phyloP scores from a whole-genome alignment of 2,888 invertebrate genomes.

The Brachyptera putata region DNA sequence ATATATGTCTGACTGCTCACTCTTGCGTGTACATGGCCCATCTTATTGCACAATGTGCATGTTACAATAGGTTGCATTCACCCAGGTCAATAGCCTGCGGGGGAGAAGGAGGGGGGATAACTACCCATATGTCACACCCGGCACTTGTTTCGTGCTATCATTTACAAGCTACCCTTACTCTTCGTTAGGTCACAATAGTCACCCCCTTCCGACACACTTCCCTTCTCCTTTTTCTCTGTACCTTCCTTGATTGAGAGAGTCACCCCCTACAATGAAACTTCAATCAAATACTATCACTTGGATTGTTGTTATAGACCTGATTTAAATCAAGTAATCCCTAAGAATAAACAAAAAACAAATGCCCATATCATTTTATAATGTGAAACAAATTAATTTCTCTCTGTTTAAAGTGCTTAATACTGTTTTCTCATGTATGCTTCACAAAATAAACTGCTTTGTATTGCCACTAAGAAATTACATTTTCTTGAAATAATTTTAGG shows the following conservation, averaged over 20 bases:
- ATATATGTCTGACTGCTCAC: conserved; percentile 11
- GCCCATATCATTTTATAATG: too few relatives aligned
- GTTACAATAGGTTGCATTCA: too few relatives aligned
- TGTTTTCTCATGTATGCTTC: too few relatives aligned
- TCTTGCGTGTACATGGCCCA: neutral
- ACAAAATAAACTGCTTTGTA: too few relatives aligned
- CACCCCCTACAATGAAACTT: conserved; percentile 15
- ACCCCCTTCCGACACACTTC: neutral
- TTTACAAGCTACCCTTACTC: conserved; percentile 16
- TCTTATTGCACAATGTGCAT: conserved; percentile 2
- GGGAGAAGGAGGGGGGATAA: neutral
- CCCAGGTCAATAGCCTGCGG: neutral
- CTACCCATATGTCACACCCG: conserved; percentile 7
- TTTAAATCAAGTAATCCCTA: too few relatives aligned
- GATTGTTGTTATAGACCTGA: neutral
- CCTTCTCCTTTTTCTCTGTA: neutral
- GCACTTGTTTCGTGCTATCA: conserved; percentile 15
- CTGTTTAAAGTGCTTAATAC: too few relatives aligned
- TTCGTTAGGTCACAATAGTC: conserved; percentile 3
- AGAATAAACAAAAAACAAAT: too few relatives aligned
- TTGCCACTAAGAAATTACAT: too few relatives aligned
- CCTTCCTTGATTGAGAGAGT: neutral
- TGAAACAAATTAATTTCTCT: too few relatives aligned
- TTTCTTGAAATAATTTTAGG: too few relatives aligned
- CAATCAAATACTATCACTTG: conserved; percentile 12